Evolutionary conservation across 2,113 vertebrate genomes (phyloP).

Genomic region (Pyrgilauda ruficollis): DNA sequence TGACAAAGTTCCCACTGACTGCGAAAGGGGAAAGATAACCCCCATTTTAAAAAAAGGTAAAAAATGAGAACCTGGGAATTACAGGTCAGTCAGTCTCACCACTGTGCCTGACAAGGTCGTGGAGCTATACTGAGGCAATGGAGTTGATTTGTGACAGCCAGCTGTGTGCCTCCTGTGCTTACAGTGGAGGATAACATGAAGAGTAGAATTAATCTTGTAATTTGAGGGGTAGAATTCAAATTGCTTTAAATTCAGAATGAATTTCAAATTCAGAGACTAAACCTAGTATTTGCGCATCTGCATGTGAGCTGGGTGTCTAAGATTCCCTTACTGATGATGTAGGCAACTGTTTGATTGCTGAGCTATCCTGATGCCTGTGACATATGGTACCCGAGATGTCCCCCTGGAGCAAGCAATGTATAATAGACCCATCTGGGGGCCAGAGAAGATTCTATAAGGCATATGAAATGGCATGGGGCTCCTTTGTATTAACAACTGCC

Average conservation of each 20-base stretch:
- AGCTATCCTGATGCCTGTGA: background rate
- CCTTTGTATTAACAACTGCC: background rate
- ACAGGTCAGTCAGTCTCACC: background rate
- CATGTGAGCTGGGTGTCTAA: background rate
- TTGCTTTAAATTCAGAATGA: background rate
- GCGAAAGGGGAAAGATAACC: background rate
- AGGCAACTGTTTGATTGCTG: background rate
- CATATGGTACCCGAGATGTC: rapidly evolving
- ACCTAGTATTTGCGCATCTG: background rate
- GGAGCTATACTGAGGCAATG: background rate
- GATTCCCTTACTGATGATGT: background rate
- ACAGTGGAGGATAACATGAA: background rate
- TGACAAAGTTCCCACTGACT: background rate
- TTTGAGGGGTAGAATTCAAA: background rate
- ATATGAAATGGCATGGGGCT: background rate
- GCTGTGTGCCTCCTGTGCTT: background rate
- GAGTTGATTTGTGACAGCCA: background rate
- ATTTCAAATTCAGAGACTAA: background rate
- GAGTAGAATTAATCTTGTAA: background rate
- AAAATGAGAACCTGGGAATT: background rate
- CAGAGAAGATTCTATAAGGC: background rate
- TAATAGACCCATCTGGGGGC: background rate
- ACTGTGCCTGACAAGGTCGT: background rate
- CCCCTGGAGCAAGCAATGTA: background rate
- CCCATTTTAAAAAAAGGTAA: background rate